phyloP scores from a whole-genome alignment of 1,140 invertebrate genomes.

The Diuraphis noxia region DNA sequence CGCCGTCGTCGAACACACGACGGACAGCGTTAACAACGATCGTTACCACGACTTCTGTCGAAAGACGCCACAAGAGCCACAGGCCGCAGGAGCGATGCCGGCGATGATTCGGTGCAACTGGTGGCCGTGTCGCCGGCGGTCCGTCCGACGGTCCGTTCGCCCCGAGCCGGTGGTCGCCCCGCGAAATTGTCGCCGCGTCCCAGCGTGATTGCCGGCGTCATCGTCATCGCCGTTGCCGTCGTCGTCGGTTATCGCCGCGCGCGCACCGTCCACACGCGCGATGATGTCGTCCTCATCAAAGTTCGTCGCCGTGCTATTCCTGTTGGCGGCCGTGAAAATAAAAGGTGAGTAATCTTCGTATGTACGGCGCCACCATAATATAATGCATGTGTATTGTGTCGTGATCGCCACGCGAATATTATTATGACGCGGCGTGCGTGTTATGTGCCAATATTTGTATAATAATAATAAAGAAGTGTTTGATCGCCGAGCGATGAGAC shows the following conservation, averaged over 20 bases:
- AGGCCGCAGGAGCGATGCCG: neutral
- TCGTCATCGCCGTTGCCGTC: neutral
- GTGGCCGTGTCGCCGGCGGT: constrained; percentile 15
- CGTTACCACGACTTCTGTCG: too few species aligned
- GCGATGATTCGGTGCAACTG: constrained; percentile 16
- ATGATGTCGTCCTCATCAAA: neutral
- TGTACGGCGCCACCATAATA: too few species aligned
- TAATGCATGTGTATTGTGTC: too few species aligned
- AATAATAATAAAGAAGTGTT: neutral
- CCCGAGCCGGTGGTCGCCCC: neutral
- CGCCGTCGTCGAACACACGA: neutral
- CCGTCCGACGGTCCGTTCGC: constrained; percentile 12
- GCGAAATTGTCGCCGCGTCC: neutral
- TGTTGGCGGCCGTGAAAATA: constrained; percentile 17
- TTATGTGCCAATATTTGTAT: neutral
- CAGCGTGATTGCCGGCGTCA: neutral
- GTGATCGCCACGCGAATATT: too few species aligned
- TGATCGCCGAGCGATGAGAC: too few species aligned
- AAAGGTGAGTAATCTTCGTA: neutral
- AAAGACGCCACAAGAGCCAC: neutral
- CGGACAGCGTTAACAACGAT: neutral
- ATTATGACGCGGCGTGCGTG: neutral
- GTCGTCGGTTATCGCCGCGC: neutral
- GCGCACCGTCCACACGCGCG: neutral
- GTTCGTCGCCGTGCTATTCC: neutral